phyloP scores from a whole-genome alignment of 2,113 vertebrate species.

The Tachuris rubrigastra region DNA sequence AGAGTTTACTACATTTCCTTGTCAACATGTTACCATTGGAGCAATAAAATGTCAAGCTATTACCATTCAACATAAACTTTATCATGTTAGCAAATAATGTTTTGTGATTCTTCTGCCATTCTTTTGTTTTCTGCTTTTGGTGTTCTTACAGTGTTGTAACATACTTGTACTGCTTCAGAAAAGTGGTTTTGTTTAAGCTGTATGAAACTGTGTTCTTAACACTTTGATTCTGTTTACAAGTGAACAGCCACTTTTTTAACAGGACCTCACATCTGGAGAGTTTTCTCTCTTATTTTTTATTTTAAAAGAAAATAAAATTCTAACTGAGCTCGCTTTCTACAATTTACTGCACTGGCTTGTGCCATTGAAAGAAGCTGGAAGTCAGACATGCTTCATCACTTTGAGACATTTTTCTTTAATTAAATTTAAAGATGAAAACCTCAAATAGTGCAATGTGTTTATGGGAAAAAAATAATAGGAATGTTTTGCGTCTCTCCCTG shows the following conservation, averaged over 20 bases:
- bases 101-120: slow-evolving; percentile 32
- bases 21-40: slow-evolving; percentile 54
- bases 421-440: slow-evolving; percentile 51
- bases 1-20: slow-evolving; percentile 3
- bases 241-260: slow-evolving; percentile 68
- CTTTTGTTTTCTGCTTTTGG: slow-evolving; percentile 27
- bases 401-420: slow-evolving; percentile 47
- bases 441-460: not conserved
- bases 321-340: slow-evolving; percentile 41
- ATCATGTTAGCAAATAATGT: slow-evolving; percentile 44
- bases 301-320: slow-evolving; percentile 49
- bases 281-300: not conserved
- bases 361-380: slow-evolving; percentile 43
- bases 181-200: slow-evolving; percentile 57
- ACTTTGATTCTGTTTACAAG: slow-evolving; percentile 73
- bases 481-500: not conserved
- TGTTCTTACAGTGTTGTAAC: slow-evolving; percentile 33
- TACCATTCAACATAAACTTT: slow-evolving; percentile 39
- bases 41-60: slow-evolving; percentile 57
- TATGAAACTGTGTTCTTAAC: slow-evolving; percentile 55
- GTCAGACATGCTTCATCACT: slow-evolving; percentile 47
- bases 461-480: not conserved
- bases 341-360: slow-evolving; percentile 48
- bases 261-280: slow-evolving; percentile 61
- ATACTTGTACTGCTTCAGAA: slow-evolving; percentile 53